A percentile compares a stretch with the other conserved stretches of the same genome.
Evolutionary conservation across 1,140 invertebrate species (phyloP).

Genomic region (Caenorhabditis tropicalis): DNA sequence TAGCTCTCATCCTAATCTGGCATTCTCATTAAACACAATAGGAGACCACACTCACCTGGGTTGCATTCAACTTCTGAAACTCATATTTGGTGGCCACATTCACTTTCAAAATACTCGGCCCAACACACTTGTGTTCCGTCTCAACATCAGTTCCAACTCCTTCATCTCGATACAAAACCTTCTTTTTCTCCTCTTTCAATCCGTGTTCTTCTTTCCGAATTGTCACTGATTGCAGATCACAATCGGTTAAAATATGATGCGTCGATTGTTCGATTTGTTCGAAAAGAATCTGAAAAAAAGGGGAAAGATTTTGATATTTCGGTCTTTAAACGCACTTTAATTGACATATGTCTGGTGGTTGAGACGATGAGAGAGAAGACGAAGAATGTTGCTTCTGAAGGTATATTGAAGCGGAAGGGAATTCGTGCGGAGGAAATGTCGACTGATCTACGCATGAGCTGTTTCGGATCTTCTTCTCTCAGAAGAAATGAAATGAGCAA

Average conservation of each 20-base stretch:
- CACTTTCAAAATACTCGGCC: conserved; percentile 21
- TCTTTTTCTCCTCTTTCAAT: neutral
- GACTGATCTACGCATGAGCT: neutral
- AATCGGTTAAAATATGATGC: neutral
- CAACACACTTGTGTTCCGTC: neutral
- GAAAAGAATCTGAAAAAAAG: neutral
- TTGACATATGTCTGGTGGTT: neutral
- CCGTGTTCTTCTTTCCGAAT: conserved; percentile 11
- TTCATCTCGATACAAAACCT: neutral
- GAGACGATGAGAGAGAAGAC: neutral
- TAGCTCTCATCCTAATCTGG: too few relatives aligned
- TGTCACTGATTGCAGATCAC: neutral
- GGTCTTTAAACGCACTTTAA: conserved; percentile 31
- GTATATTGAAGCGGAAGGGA: conserved; percentile 26
- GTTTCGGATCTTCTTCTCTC: neutral
- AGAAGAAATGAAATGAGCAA: too few relatives aligned
- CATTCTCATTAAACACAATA: too few relatives aligned
- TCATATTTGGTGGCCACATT: conserved; percentile 2
- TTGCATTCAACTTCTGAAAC: conserved; percentile 27
- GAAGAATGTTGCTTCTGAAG: neutral
- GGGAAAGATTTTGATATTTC: neutral
- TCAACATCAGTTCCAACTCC: neutral
- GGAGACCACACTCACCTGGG: too few relatives aligned
- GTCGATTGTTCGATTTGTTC: conserved; percentile 20
- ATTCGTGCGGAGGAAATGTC: neutral